Base-by-base conservation (phyloP, 2,888 invertebrate species). In the Cerceris rybyensis region DNA sequence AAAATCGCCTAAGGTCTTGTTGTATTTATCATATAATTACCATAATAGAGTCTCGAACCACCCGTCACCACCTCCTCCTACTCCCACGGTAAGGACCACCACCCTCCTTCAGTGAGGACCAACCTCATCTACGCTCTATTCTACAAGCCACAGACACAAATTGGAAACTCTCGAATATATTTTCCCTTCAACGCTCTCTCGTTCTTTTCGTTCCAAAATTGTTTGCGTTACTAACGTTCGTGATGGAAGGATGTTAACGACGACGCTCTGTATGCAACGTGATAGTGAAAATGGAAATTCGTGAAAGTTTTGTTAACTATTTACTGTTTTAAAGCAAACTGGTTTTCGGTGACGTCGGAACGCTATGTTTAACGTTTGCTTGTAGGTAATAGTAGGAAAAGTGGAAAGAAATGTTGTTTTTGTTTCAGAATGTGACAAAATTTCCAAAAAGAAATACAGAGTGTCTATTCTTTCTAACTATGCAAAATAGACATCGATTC, bases 1-100 rank as follows among this genome's bases (percentile, higher is more conserved):
- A 89, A 90, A 89, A 89, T 85, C 87, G 91, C 91, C 90, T 83
- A 79, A 87, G 90, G 91, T 89, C 90, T 91, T 91, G 91, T 91
- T 91, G 91, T 92, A 92, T 92, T 92, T 92, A 92, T 92, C 92
- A 92, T 92, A 92, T 92, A 92, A 92, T 92, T 92, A 92, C 90
- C 91, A 92, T 92, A 92, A 92, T 91, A 91, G 90, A 91, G 90
- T 89, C 86, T 85, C 86, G 89, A 88, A 81, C 82, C 87, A 75
- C 80, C 83, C 85, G 80, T 83, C 80, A 68, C 85, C 79, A 77
- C 80, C 76, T 69, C 82, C 73, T 65, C 43, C 82, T 71, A 41
- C 70, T 13, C 66, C 74, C 57, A 28, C 28, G 28, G 28, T 28
- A 64, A 17, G 69, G 60, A 49, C 75, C 65, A 58, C 75, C 79